Evolutionary conservation across 2,888 invertebrate genomes (phyloP), one percentile per base, ranked within the genome.

Genomic region (Cabera pusaria): DNA sequence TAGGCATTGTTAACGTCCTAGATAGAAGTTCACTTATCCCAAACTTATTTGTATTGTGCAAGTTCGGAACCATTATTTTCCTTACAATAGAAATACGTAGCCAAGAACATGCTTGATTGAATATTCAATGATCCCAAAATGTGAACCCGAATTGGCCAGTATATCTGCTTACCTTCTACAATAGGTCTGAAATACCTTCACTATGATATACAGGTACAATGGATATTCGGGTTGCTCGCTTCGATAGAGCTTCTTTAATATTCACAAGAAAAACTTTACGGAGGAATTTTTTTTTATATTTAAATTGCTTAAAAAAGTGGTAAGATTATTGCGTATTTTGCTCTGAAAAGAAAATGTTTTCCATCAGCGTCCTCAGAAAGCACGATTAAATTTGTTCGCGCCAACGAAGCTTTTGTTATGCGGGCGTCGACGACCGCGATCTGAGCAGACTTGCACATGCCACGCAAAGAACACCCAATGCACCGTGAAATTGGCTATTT

Each of bases 401-500:
- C 66, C 67, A 73, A 51, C 64, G 66, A 71, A 72, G 72, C 78
- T 68, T 77, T 83, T 81, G 77, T 82, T 61, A 69, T 61, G 64
- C 70, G 60, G 63, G 67, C 66, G 68, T 61, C 55, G 70, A 62
- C 55, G 59, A 57, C 59, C 64, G 54, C 49, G 50, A 52, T 56
- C 54, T 41, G 37, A 43, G 59, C 59, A 63, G 60, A 56, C 65
- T 72, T 69, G 70, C 69, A 65, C 69, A 64, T 59, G 56, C 71
- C 72, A 71, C 74, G 79, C 79, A 81, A 83, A 86, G 85, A 80
- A 77, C 75, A 64, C 44, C 70, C 81, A 86, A 87, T 88, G 84
- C 86, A 86, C 82, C 85, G 86, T 86, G 81, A 88, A 88, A 88
- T 88, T 85, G 87, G 80, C 87, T 86, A 86, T 88, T 87, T 88